Evolutionary conservation across 2,797 vertebrate genomes (phyloP), one percentile per base, ranked within the genome.

Genomic region (Phrynocephalus guinanensis): DNA sequence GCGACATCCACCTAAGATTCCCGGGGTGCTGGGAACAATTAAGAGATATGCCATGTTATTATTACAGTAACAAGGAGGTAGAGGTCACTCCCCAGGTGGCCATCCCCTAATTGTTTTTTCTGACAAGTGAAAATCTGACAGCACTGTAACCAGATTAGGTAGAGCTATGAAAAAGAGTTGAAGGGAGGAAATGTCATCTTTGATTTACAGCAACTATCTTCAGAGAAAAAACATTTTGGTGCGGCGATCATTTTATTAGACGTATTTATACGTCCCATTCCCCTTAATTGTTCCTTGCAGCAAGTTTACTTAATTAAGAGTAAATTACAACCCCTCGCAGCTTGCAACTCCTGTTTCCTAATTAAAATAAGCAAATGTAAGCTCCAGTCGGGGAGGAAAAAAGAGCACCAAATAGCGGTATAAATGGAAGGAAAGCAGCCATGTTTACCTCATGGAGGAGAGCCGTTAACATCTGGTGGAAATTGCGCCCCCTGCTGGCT

Each of bases 401-500:
- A 48, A 38, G 68, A 16, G 15, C 16, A 6, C 3, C 91, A 11
- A 44, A 89, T 7, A 22, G 85, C 3, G 33, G 2, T 33, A 28
- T 10, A 84, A 88, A 78, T 22, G 0, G 0, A 84, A 78, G 22
- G 82, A 70, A 80, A 56, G 1, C 2, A 13, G 22, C 4, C 85
- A 66, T 6, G 76, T 95, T 93, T 95, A 99, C 99, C 95, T 99
- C 98, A 13, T 99, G 98, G 73, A 99, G 95, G n/a, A 99, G 97
- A 15, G 97, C 95, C 0, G 97, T 95, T 85, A 98, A 93, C 68
- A 94, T 98, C 94, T 98, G 98, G 95, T 99, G 99, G 96, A 97
- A 99, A 93, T 88, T 98, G 89, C 98, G 97, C 86, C 98, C 97
- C 88, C 98, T 97, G 93, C 97, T 98, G 88, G 96, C 88, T 76